phyloP scores from a whole-genome alignment of 2,797 vertebrate genomes.

The Ctenopoma kingsleyae region DNA sequence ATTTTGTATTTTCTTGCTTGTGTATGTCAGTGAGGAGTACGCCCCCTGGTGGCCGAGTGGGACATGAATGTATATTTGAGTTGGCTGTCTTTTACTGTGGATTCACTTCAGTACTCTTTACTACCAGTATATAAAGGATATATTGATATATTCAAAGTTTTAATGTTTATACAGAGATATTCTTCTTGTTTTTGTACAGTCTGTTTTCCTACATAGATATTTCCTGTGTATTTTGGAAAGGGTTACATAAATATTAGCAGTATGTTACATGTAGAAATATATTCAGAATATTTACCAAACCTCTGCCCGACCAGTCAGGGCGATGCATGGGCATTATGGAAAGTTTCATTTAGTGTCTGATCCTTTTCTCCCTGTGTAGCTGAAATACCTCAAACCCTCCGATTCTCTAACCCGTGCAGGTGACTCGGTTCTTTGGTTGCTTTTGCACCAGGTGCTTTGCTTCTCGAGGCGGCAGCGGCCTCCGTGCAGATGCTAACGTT shows the following conservation, averaged over 20 bases:
- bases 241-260: slow-evolving; percentile 70
- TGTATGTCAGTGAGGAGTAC: slow-evolving; percentile 51
- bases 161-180: slow-evolving; percentile 93
- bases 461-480: not conserved
- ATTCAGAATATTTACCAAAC: slow-evolving; percentile 24
- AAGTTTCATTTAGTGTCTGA: not conserved
- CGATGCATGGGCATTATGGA: slow-evolving; percentile 51
- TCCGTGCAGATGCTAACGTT: not conserved
- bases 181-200: slow-evolving; percentile 90
- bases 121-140: slow-evolving; percentile 70
- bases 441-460: slow-evolving; percentile 5
- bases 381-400: slow-evolving; percentile 46
- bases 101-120: slow-evolving; percentile 81
- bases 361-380: slow-evolving; percentile 21
- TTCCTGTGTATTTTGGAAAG: slow-evolving; percentile 80
- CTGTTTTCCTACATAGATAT: slow-evolving; percentile 89
- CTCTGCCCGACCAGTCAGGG: not conserved
- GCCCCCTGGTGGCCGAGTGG: slow-evolving; percentile 59
- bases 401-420: slow-evolving; percentile 19
- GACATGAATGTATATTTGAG: slow-evolving; percentile 88
- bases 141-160: slow-evolving; percentile 87
- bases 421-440: not conserved
- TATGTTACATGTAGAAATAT: slow-evolving; percentile 43
- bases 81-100: slow-evolving; percentile 85
- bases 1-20: not conserved